Evolutionary conservation across 2,113 vertebrate genomes (phyloP), one percentile per base, ranked within the genome.

Genomic region (Tinamus guttatus): DNA sequence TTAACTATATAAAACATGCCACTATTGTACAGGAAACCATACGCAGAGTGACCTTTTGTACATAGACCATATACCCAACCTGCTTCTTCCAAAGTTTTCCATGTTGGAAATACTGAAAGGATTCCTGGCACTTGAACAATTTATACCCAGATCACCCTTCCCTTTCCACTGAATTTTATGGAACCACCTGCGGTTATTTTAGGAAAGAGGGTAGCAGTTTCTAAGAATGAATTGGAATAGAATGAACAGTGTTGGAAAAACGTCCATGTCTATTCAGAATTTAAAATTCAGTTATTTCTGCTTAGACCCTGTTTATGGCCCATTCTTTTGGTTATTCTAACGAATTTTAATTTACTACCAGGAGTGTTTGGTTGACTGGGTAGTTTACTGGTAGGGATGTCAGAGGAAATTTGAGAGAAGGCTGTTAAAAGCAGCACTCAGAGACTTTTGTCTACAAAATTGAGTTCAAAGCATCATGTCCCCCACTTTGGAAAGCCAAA

Each of bases 251-350:
- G 79, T 67, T 89, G 65, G 67, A 54, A 85, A 59, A 77, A 60
- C 5, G 54, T 47, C 59, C 34, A 69, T 13, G 9, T 49, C 30
- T 52, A 43, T 62, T 79, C 22, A 82, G 78, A 89, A 84, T 85
- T 87, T 90, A 43, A 94, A 94, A 91, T 84, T 32, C 59, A 56
- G 13, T 94, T 93, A 15, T 78, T 95, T 82, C 75, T 69, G 41
- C 70, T 80, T 76, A 69, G 22, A 58, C 62, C 1, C 4, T 62
- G 28, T 85, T 94, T 87, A 87, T 62, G 81, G 36, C 13, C 38
- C 63, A 92, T 91, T 78, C 56, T 87, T 36, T 45, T 81, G 64
- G 56, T 83, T 90, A 74, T 65, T 89, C 47, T 45, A 73, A 59
- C 22, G 58, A 85, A 80, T 86, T 87, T 79, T 69, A 64, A 60